phyloP scores from a whole-genome alignment of 2,797 vertebrate genomes.

The Gallinago stenura region DNA sequence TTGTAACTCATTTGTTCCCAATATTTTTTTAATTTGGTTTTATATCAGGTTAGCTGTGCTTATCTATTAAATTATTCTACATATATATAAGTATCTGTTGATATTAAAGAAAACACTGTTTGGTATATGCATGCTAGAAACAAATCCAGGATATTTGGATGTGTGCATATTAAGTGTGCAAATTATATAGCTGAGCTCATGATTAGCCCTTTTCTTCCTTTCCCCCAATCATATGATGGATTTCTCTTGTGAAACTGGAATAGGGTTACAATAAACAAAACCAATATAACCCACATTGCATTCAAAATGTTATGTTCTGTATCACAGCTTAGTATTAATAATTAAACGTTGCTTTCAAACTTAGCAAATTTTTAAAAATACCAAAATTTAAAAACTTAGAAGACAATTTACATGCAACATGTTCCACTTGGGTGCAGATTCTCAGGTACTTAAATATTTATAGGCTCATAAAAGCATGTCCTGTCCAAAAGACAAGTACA shows the following conservation, averaged over 20 bases:
- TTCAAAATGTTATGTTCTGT: not conserved
- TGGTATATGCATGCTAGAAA: slow-evolving; percentile 16
- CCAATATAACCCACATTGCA: not conserved
- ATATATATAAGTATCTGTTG: not conserved
- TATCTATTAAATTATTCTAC: not conserved
- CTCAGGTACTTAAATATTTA: slow-evolving; percentile 21
- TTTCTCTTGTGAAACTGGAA: slow-evolving; percentile 8
- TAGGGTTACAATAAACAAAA: not conserved
- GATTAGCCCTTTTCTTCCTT: slow-evolving; percentile 38
- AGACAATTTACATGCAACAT: slow-evolving; percentile 31
- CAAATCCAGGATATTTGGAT: not conserved
- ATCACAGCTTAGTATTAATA: not conserved
- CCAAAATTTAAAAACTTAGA: not conserved
- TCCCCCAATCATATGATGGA: not conserved
- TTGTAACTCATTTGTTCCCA: not conserved
- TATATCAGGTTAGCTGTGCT: not conserved
- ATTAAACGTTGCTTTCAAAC: slow-evolving; percentile 10
- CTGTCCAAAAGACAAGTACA: slow-evolving; percentile 53
- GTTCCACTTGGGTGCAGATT: slow-evolving; percentile 28
- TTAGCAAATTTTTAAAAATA: not conserved
- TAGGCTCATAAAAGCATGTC: slow-evolving; percentile 47
- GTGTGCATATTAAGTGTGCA: slow-evolving; percentile 2
- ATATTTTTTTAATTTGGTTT: not conserved
- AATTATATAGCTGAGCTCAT: not conserved
- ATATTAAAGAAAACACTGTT: not conserved